Conservation (phyloP, 2,797 vertebrate genomes). For the Chaunax sp. region DNA sequence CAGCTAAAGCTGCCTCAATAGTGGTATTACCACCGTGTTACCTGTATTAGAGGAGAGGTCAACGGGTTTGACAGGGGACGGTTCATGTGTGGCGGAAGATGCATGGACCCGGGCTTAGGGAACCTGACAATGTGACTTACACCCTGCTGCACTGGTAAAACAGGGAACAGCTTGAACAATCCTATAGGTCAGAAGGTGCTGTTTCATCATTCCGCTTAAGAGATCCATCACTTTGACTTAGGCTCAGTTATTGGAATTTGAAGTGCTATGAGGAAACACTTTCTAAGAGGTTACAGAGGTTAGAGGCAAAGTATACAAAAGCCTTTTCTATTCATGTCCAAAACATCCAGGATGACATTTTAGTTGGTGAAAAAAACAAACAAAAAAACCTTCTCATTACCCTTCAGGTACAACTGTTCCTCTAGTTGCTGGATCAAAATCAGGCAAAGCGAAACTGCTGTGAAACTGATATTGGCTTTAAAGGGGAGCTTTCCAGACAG, state of each 20-base stretch:
- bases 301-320: slow-evolving; percentile 43
- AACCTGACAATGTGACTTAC: slow-evolving; percentile 67
- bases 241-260: slow-evolving; percentile 58
- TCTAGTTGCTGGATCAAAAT: slow-evolving; percentile 33
- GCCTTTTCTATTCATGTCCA: slow-evolving; percentile 28
- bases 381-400: slow-evolving; percentile 12
- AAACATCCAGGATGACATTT: slow-evolving; percentile 26
- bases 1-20: slow-evolving; percentile 56
- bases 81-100: slow-evolving; percentile 46
- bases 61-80: slow-evolving; percentile 65
- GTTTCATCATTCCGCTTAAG: slow-evolving; percentile 65
- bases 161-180: slow-evolving; percentile 44
- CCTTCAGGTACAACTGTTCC: slow-evolving; percentile 36
- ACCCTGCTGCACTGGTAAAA: slow-evolving; percentile 51
- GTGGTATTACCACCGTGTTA: slow-evolving; percentile 56
- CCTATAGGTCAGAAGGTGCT: slow-evolving; percentile 68
- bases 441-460: slow-evolving; percentile 35
- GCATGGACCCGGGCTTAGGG: slow-evolving; percentile 37
- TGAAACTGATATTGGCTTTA: slow-evolving; percentile 62
- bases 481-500: slow-evolving; percentile 24
- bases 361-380: not conserved
- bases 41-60: slow-evolving; percentile 70
- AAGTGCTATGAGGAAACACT: slow-evolving; percentile 51
- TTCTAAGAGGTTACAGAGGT: slow-evolving; percentile 39
- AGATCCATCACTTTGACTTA: slow-evolving; percentile 58